phyloP scores from a whole-genome alignment of 2,888 invertebrate genomes.

The Chloromyia formosa region DNA sequence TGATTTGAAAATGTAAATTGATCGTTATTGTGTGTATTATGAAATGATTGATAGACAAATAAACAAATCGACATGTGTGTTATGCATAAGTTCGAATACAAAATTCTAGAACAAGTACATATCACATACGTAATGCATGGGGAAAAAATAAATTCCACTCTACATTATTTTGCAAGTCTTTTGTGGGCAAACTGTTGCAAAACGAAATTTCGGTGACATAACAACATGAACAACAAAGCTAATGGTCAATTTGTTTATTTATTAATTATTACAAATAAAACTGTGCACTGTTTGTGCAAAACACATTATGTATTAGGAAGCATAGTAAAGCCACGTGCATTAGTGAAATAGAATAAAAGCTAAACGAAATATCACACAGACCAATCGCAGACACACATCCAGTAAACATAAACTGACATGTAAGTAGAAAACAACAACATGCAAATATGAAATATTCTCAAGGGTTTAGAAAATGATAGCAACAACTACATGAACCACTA shows the following conservation, averaged over 20 bases:
- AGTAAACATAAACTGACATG: conserved; percentile 23
- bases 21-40: conserved; percentile 43
- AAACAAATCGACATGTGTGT: conserved; percentile 16
- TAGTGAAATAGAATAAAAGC: conserved; percentile 2
- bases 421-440: conserved; percentile 27
- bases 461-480: conserved; percentile 31
- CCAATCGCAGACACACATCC: background rate
- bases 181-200: too few species aligned
- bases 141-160: too few species aligned
- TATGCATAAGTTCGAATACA: background rate
- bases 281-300: conserved; percentile 5
- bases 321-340: conserved; percentile 22
- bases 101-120: too few species aligned
- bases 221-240: background rate
- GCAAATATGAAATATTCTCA: background rate
- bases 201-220: too few species aligned
- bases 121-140: too few species aligned
- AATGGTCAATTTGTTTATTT: background rate
- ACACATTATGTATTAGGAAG: background rate
- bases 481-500: conserved; percentile 18
- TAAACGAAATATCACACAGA: background rate
- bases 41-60: conserved; percentile 29
- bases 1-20: conserved; percentile 55
- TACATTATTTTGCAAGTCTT: too few species aligned
- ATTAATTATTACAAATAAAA: background rate